Conservation (phyloP, 2,113 vertebrate genomes). For the Sialia sialis region DNA sequence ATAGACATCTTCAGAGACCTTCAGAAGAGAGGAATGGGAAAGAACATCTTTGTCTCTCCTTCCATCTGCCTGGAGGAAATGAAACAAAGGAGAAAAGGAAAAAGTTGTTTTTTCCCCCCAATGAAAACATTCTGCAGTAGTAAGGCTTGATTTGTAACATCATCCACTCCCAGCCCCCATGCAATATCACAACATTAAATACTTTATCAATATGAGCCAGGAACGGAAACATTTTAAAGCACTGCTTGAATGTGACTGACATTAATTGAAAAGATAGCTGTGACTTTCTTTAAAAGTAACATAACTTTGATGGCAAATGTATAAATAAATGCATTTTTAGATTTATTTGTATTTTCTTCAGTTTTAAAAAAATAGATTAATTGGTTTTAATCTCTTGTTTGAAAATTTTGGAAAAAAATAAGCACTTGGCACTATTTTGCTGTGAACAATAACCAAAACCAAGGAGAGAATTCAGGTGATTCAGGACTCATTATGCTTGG, state of each 20-base stretch:
- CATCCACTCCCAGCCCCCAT: no score
- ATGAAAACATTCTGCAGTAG: neutral
- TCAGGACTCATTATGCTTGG: neutral
- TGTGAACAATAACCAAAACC: neutral
- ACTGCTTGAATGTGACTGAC: neutral
- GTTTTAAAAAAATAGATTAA: neutral
- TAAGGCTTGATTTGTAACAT: neutral
- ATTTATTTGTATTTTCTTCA: neutral
- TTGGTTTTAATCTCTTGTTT: neutral
- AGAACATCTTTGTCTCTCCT: neutral
- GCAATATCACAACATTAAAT: neutral
- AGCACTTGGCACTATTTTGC: neutral
- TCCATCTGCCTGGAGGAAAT: neutral
- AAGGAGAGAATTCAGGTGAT: neutral
- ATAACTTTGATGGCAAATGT: neutral
- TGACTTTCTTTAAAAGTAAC: neutral
- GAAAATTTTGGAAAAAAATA: neutral
- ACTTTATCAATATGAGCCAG: neutral
- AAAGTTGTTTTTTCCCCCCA: rapidly evolving
- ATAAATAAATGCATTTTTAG: neutral
- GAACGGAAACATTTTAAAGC: neutral
- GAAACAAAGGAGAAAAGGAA: neutral
- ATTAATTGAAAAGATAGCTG: neutral
- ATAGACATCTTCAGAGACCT: neutral
- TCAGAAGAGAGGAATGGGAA: neutral